Evolutionary conservation across 2,113 vertebrate species (phyloP), one percentile per base, ranked within the genome.

Genomic region (Arenaria interpres): DNA sequence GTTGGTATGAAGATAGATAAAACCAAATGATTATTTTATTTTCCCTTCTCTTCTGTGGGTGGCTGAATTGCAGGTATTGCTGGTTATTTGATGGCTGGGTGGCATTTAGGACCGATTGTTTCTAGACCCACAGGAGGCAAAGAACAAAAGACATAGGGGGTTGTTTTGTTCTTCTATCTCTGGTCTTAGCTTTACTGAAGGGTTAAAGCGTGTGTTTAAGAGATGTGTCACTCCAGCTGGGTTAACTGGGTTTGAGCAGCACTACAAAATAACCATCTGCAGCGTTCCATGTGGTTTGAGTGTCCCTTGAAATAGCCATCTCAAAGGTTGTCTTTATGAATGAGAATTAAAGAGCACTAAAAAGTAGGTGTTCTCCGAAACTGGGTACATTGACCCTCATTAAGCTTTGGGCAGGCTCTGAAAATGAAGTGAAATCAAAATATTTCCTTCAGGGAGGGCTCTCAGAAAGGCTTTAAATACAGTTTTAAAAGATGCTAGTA

Each of bases 281-380:
- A 67, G 19, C 20, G 9, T 21, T 17, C 50, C 5, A 0, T 16
- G 59, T 16, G 21, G 22, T 60, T 80, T 0, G 0, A 43, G 63
- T 46, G 43, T 13, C 54, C 46, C 51, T 69, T 73, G 64, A 89
- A 71, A 62, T 1, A 88, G 45, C 41, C 8, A 8, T 18, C 67
- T 87, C 68, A 57, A 59, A 37, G 8, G 13, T 16, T 88, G 33
- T 28, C 48, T 53, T 85, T 41, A 37, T 6, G 23, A 90, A 48
- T 80, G 59, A 17, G 28, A 74, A 76, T 62, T 53, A 88, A 86
- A 56, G 23, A 50, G 15, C 59, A n/a, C 11, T 66, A 53, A 69
- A 67, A 80, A 17, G 35, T 33, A 73, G 15, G 5, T 35, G n/a
- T 41, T 8, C 41, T 73, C 75, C 59, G 85, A 60, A 82, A 56